Base-by-base conservation (phyloP, 1,140 invertebrate species). In the Conopomorpha cramerella region DNA sequence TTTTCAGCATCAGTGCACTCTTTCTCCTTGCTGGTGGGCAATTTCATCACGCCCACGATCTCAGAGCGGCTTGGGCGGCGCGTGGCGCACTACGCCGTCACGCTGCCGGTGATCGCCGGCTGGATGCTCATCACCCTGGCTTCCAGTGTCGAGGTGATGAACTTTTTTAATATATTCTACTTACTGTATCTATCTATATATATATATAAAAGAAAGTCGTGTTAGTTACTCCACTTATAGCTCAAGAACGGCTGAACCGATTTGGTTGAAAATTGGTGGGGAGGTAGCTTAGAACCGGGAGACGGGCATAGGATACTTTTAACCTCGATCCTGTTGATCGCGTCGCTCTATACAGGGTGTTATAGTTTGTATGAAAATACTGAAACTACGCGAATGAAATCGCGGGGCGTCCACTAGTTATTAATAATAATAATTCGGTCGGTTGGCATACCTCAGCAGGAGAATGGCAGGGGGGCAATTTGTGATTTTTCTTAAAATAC, bases 51-150 rank as follows among this genome's bases (percentile, higher is more conserved):
- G 1, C 40, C 46, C 2, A 36, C 41, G 2, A 44, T 59, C 28
- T 54, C 53, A 50, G 45, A 49, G 10, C 36, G 47, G 6, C 29
- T 51, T 8, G 48, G 57, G 7, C 36, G 49, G 14, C 45, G 45
- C 36, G 11, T 41, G 23, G 41, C 46, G 1, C 49, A 51, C 43
- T 46, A 47, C 30, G 30, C 28, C 8, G 37, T 51, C 8, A 46
- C 39, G 8, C 25, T 46, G 14, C 41, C 43, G 12, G 49, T 42
- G 12, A 35, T 47, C 1, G n/a, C 45, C 2, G 46, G 45, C 3
- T 51, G 48, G 48, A 16, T 39, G 3, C 23, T 45, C 3, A 36
- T 45, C 2, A 16, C 42, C 2, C 15, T 41, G 11, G 39, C 48
- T 16, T 41, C 19, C 12, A 44, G 32, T 16, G 38, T 28, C n/a